Conservation (phyloP, 2,797 vertebrate species). For the Cossypha caffra region DNA sequence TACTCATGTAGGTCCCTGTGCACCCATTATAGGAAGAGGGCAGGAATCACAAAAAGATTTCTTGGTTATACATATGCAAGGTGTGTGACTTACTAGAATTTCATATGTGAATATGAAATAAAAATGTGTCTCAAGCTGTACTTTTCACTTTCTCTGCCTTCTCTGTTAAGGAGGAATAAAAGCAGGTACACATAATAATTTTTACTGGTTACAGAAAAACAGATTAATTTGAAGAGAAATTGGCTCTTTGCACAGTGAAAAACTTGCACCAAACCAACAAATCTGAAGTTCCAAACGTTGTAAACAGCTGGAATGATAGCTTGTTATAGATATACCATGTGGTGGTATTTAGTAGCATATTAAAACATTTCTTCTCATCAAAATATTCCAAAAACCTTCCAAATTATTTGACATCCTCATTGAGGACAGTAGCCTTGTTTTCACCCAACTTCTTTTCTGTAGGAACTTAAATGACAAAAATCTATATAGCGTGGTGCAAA, state of each 20-base stretch:
- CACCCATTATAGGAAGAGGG: neutral
- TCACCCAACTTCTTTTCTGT: neutral
- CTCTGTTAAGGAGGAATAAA: neutral
- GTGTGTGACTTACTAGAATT: neutral
- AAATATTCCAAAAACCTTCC: neutral
- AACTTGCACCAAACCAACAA: neutral
- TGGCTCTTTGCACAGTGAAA: neutral
- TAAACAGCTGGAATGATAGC: neutral
- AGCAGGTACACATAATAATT: neutral
- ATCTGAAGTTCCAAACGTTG: neutral
- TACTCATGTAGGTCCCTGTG: conserved; percentile 15
- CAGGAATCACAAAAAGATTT: neutral
- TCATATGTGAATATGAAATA: neutral
- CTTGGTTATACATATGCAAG: neutral
- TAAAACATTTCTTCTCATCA: neutral
- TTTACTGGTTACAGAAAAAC: neutral
- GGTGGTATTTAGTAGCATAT: neutral
- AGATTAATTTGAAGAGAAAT: neutral
- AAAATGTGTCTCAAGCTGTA: neutral
- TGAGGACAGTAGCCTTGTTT: neutral
- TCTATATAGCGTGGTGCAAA: neutral
- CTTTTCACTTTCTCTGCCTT: neutral
- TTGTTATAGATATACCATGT: neutral
- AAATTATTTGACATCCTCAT: neutral
- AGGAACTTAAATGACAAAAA: neutral